Evolutionary conservation across 1,140 invertebrate species (phyloP).

Genomic region (Cotesia chilonis): DNA sequence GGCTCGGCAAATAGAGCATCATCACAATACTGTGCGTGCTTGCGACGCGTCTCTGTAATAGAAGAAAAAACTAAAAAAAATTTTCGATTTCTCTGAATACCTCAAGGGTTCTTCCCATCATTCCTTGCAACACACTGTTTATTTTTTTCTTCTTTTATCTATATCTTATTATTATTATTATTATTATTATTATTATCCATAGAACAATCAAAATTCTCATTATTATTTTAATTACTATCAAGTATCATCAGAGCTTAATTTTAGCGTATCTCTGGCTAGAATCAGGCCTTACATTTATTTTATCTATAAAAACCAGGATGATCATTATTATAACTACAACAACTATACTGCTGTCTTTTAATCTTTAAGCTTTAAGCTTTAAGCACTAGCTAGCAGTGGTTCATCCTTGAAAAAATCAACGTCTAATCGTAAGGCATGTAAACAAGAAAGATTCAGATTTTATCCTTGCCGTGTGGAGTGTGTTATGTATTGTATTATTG

Average conservation of each 20-base stretch:
- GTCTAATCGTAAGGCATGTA: neutral
- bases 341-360: neutral
- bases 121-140: neutral
- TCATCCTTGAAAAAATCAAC: too few species aligned
- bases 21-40: constrained; percentile 39
- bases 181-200: too few species aligned
- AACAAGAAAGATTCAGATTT: neutral
- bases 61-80: constrained; percentile 14
- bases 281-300: too few species aligned
- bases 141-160: neutral
- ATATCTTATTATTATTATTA: too few species aligned
- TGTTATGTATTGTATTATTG: too few species aligned
- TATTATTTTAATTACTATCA: too few species aligned
- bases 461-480: neutral
- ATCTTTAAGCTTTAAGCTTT: too few species aligned
- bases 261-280: too few species aligned
- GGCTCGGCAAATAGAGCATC: constrained; percentile 45
- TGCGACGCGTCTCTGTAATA: constrained; percentile 24
- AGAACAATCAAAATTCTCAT: too few species aligned
- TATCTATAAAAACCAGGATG: too few species aligned
- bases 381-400: too few species aligned
- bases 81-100: constrained; percentile 15
- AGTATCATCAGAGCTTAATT: too few species aligned
- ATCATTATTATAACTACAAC: neutral
- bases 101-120: neutral